Evolutionary conservation across 2,113 vertebrate species (phyloP).

Genomic region (Sakesphorus luctuosus): DNA sequence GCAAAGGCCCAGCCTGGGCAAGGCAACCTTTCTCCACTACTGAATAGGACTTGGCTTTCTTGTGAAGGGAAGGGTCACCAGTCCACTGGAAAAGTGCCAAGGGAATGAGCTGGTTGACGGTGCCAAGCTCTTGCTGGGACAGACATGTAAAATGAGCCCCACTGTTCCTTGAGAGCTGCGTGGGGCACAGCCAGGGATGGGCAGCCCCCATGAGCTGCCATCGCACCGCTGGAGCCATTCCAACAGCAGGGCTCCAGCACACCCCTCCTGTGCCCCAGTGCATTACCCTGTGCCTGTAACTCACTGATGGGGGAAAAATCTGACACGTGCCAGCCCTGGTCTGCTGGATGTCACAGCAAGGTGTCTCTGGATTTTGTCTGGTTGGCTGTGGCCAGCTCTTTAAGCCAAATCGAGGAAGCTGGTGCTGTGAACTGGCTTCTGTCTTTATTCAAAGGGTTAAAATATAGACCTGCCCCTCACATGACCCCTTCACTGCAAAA

Average conservation of each 20-base stretch:
- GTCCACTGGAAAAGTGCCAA: rapidly evolving
- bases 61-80: rapidly evolving
- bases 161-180: background rate
- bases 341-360: too few relatives aligned
- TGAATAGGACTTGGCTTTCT: background rate
- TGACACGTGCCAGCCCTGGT: rapidly evolving
- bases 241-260: background rate
- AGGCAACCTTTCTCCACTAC: background rate
- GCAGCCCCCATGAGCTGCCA: rapidly evolving
- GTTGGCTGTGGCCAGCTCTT: background rate
- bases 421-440: background rate
- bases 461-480: conserved; percentile 54
- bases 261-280: rapidly evolving
- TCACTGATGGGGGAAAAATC: background rate
- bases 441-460: background rate
- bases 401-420: background rate
- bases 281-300: background rate
- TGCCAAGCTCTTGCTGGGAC: background rate
- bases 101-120: background rate
- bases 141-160: background rate
- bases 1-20: background rate
- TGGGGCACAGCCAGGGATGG: too few relatives aligned
- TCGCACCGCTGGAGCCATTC: rapidly evolving
- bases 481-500: background rate
- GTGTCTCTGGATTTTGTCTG: background rate